A percentile compares a stretch with the other conserved stretches of the same genome.
Conservation (phyloP, 2,888 invertebrate genomes). For the Epistrophe eligans region DNA sequence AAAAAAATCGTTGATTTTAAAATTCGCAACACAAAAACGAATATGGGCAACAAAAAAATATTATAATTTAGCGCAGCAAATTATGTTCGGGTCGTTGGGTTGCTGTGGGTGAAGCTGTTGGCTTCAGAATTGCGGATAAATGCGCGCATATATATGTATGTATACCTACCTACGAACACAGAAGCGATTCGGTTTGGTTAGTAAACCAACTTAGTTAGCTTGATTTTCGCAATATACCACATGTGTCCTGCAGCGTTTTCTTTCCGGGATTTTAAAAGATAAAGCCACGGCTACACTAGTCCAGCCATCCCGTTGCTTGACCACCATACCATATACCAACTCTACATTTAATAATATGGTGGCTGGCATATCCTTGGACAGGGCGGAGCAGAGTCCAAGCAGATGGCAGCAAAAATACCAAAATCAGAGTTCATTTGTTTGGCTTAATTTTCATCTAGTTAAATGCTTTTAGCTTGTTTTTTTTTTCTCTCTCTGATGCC, state of each 20-base stretch:
- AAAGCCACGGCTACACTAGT: background rate
- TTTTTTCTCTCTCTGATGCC: slow-evolving; percentile 8
- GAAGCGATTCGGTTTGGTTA: slow-evolving; percentile 6
- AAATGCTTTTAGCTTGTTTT: slow-evolving; percentile 38
- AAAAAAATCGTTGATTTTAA: slow-evolving; percentile 53
- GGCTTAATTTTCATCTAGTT: slow-evolving; percentile 62
- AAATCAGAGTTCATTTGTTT: slow-evolving; percentile 67
- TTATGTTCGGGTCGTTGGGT: slow-evolving; percentile 39
- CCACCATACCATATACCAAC: slow-evolving; percentile 11
- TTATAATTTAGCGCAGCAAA: slow-evolving; percentile 45
- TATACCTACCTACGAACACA: background rate
- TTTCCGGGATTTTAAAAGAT: slow-evolving; percentile 22
- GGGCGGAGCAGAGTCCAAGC: background rate
- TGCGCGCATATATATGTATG: background rate
- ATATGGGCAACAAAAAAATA: background rate
- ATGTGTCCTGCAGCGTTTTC: slow-evolving; percentile 43
- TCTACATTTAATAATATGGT: background rate
- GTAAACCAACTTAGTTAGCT: slow-evolving; percentile 47
- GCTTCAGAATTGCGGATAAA: slow-evolving; percentile 26
- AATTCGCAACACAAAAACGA: slow-evolving; percentile 57
- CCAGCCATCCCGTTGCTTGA: slow-evolving; percentile 8
- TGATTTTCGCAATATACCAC: slow-evolving; percentile 48
- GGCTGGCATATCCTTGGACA: background rate
- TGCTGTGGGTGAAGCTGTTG: slow-evolving; percentile 43
- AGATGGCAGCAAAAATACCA: slow-evolving; percentile 44